phyloP scores from a whole-genome alignment of 2,797 vertebrate species.

The Caiman crocodilus region DNA sequence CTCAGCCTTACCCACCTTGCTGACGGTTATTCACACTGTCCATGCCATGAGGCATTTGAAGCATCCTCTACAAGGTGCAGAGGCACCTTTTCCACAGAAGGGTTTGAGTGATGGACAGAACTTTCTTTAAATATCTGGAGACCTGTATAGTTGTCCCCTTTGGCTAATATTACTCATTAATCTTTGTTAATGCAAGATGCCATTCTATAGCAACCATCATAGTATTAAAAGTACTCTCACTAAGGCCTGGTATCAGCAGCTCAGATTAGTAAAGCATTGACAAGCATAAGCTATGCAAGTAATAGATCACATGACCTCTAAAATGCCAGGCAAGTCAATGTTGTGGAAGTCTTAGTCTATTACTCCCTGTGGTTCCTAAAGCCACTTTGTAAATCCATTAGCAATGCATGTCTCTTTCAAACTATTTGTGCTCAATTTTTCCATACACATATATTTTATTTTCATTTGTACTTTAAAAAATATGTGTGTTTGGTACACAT shows the following conservation, averaged over 20 bases:
- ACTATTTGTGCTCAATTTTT: slow-evolving; percentile 63
- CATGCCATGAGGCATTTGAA: neutral
- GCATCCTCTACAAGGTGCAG: neutral
- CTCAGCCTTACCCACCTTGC: neutral
- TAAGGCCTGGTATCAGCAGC: slow-evolving; percentile 13
- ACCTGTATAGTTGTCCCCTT: neutral
- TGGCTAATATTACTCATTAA: neutral
- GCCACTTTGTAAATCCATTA: slow-evolving; percentile 55
- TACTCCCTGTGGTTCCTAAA: slow-evolving; percentile 52
- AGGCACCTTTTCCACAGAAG: neutral
- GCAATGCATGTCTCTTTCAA: slow-evolving; percentile 43
- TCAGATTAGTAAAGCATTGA: slow-evolving; percentile 45
- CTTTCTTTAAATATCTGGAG: neutral
- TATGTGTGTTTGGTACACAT: neutral
- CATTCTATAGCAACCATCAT: neutral
- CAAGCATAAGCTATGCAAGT: slow-evolving; percentile 56
- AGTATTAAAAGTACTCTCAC: neutral
- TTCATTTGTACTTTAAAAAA: neutral
- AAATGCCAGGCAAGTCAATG: slow-evolving; percentile 54
- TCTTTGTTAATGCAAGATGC: neutral
- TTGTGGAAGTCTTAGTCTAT: slow-evolving; percentile 54
- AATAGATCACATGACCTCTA: slow-evolving; percentile 51
- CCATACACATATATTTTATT: neutral
- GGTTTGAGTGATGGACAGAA: neutral
- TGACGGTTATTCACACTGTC: neutral